phyloP scores from a whole-genome alignment of 2,113 vertebrate genomes.

The Paramisgurnus dabryanus region DNA sequence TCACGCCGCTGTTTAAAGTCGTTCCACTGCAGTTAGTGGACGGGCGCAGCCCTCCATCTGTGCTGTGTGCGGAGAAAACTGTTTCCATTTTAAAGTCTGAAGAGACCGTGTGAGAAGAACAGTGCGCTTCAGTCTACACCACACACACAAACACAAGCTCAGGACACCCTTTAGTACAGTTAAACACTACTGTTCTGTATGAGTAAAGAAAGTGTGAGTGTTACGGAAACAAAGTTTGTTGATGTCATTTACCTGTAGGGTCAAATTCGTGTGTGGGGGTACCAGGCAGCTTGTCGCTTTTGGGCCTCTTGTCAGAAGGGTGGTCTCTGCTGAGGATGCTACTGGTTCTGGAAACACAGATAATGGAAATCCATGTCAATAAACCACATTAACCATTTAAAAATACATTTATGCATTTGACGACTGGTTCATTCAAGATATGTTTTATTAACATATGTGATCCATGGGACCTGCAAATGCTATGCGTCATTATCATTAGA shows the following conservation, averaged over 20 bases:
- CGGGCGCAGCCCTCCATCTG: conserved; percentile 38
- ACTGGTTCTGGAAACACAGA: conserved; percentile 83
- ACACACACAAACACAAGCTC: conserved; percentile 43
- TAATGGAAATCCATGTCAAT: conserved; percentile 1
- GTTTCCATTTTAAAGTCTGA: conserved; percentile 35
- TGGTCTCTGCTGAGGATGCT: conserved; percentile 94
- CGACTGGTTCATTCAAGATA: too few relatives aligned
- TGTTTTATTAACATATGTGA: too few relatives aligned
- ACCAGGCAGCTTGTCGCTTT: conserved; percentile 79
- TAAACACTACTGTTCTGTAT: conserved; percentile 11
- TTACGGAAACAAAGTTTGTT: not conserved
- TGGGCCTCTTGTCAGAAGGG: conserved; percentile 94
- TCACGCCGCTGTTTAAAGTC: conserved; percentile 41
- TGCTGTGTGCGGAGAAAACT: conserved; percentile 38
- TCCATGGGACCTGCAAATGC: too few relatives aligned
- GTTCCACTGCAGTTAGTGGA: conserved; percentile 36
- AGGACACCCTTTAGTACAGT: conserved; percentile 13
- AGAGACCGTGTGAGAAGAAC: conserved; percentile 19
- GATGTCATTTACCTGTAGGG: conserved; percentile 72
- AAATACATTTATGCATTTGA: too few relatives aligned
- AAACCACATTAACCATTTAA: too few relatives aligned
- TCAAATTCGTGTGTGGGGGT: conserved; percentile 74
- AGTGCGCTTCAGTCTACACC: conserved; percentile 34
- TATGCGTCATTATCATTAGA: too few relatives aligned
- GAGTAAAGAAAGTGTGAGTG: conserved; percentile 31